Base-by-base conservation (phyloP, 2,888 invertebrate genomes). In the Vesta saturnalis region DNA sequence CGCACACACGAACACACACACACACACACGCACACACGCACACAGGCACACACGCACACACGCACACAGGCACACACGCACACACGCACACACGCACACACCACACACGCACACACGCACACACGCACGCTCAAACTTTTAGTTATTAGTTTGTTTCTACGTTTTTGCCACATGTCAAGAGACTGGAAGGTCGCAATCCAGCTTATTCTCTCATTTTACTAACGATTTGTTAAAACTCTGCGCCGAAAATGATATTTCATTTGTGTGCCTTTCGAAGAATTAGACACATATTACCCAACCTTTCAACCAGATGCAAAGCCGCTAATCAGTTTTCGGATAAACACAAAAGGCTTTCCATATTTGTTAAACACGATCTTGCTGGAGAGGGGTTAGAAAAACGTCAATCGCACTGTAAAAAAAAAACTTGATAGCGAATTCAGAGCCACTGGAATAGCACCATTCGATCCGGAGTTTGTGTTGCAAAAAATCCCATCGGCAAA, bases 121-220 rank as follows among this genome's bases (percentile, higher is more conserved):
- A 10, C 6, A 49, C 15, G 18, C 1, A 15, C 16, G 49, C 49
- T 15, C 3, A 15, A 15, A 30, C 30, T 6, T 30, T 30, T 30
- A 6, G 6, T 10, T 5, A 30, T 30, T 30, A 77, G 79, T 43
- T 43, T 10, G 12, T n/a, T n/a, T n/a, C n/a, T 6, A 43, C 5
- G 1, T 49, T 16, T 6, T 19, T 49, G 6, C 30, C 30, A 49
- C 49, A 49, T 5, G 19, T 15, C 1, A 49, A 49, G 15, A 6
- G 49, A 15, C 16, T 49, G 1, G 1, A 4, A 16, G 49, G 16
- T 49, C 15, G 10, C 15, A 16, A 15, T 19, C 2, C 15, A 5
- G 3, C 12, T 43, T 43, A 43, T 43, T n/a, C n/a, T n/a, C 43
- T 3, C 43, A 43, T 49, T 52, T 52, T 21, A 19, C 19, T 1